A percentile compares a stretch with the other conserved stretches of the same genome.
phyloP scores from a whole-genome alignment of 2,888 invertebrate genomes.

The Amphipoea oculea region DNA sequence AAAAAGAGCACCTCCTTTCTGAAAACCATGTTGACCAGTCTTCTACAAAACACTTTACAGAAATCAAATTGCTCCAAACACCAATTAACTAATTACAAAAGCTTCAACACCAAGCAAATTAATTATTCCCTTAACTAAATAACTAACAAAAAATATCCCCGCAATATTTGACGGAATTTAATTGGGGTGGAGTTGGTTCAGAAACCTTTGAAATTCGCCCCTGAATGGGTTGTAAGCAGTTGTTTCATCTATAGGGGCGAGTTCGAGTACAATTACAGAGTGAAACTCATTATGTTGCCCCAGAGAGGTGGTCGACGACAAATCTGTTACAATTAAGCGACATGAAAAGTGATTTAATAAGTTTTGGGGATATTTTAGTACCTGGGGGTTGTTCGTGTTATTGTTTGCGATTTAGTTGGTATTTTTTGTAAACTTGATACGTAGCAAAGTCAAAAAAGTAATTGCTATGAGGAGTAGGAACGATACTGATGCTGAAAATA shows the following conservation, averaged over 20 bases:
- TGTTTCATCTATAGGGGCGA: slow-evolving; percentile 64
- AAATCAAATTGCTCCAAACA: slow-evolving; percentile 12
- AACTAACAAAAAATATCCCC: slow-evolving; percentile 54
- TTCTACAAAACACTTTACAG: not conserved
- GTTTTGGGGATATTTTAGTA: slow-evolving; percentile 50
- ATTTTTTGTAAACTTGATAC: not conserved
- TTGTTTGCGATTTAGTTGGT: slow-evolving; percentile 2
- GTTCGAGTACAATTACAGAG: slow-evolving; percentile 59
- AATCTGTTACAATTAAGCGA: slow-evolving; percentile 60
- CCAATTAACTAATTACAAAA: slow-evolving; percentile 28
- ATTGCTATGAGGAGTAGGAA: not conserved
- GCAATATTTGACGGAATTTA: slow-evolving; percentile 63
- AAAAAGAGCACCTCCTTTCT: not conserved
- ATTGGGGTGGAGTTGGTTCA: slow-evolving; percentile 49
- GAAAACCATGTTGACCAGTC: too few species aligned
- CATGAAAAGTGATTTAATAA: slow-evolving; percentile 60
- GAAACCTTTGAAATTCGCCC: slow-evolving; percentile 62
- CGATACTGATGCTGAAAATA: not conserved
- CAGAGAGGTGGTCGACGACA: slow-evolving; percentile 52
- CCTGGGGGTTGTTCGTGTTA: slow-evolving; percentile 21
- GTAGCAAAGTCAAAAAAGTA: not conserved
- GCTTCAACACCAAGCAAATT: slow-evolving; percentile 41
- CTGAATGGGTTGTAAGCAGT: slow-evolving; percentile 62
- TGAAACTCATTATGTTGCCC: slow-evolving; percentile 61
- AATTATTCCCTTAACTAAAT: slow-evolving; percentile 40